These are phyloP conservation scores for Amphimallon solstitiale DNA, from an alignment of 2,888 invertebrate genomes.

Conservation along the genomic window DNA sequence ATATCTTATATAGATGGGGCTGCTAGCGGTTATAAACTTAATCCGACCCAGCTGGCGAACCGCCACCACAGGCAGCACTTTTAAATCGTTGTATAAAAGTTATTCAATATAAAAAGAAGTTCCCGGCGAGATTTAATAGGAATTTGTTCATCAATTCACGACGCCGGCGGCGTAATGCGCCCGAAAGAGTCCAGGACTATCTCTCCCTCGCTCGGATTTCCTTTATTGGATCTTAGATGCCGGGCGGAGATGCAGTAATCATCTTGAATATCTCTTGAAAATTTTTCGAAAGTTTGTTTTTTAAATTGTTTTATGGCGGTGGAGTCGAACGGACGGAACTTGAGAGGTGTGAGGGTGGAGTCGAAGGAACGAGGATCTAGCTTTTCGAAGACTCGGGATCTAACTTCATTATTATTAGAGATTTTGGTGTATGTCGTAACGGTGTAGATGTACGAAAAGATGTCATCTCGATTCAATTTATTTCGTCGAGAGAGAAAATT, in stretches of 20 bases:
- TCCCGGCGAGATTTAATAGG: slow-evolving; percentile 63
- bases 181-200: slow-evolving; percentile 17
- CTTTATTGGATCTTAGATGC: slow-evolving; percentile 46
- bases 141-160: slow-evolving; percentile 66
- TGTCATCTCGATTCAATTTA: slow-evolving; percentile 27
- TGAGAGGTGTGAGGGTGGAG: no score
- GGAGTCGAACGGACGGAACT: neutral
- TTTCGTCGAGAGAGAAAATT: neutral
- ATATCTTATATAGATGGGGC: slow-evolving; percentile 41
- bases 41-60: slow-evolving; percentile 63
- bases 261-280: slow-evolving; percentile 49
- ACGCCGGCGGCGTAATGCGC: slow-evolving; percentile 50
- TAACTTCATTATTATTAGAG: slow-evolving; percentile 29
- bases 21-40: slow-evolving; percentile 60
- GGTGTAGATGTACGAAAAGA: slow-evolving; percentile 14
- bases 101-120: slow-evolving; percentile 65
- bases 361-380: neutral
- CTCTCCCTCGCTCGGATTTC: slow-evolving; percentile 2
- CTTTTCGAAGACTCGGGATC: neutral
- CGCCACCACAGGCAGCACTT: slow-evolving; percentile 52
- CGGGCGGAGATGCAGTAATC: slow-evolving; percentile 44
- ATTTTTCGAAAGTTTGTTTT: slow-evolving; percentile 46
- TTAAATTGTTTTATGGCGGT: slow-evolving; percentile 41
- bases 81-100: slow-evolving; percentile 63
- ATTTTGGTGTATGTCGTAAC: neutral